Evolutionary conservation across 2,888 invertebrate genomes (phyloP), one percentile per base, ranked within the genome.

Genomic region (Calliphora vomitoria): DNA sequence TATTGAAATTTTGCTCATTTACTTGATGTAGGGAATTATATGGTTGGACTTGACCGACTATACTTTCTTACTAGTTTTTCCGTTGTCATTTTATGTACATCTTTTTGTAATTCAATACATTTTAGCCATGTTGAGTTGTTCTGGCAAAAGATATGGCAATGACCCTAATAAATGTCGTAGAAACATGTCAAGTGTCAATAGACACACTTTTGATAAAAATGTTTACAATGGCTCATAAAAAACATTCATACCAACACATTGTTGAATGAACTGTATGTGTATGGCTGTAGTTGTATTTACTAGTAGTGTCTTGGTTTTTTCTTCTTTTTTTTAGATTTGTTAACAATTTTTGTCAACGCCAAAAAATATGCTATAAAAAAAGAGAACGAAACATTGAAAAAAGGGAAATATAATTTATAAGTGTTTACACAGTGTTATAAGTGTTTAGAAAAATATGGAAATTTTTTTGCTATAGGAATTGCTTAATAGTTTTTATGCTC

Each of bases 141-240:
- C 31, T 74, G 60, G 41, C 60, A 79, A 31, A 82, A 74, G 84
- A 82, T 84, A 85, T 85, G 85, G 47, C 87, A 87, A 79, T 87
- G 82, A 87, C 87, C 87, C 84, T 85, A 87, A 87, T 87, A 87
- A 87, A 84, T 85, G 87, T 87, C 82, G 62, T 87, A 55, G 81
- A 78, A 85, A 79, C 87, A 87, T 85, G 84, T 84, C 87, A 87
- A 84, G 85, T 87, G 87, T 85, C 87, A 87, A 87, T 87, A 87
- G 87, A 87, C 84, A 84, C 78, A 75, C 68, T 83, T 80, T 78
- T 71, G 44, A 74, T 50, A 85, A 18, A 75, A 86, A 55, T 79
- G 60, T 84, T 82, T 84, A 84, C 87, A 87, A 82, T 85, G 84
- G 62, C 53, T 87, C 82, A 78, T 82, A 87, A 87, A 87, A 84